phyloP scores from a whole-genome alignment of 2,888 invertebrate genomes.

The Megalurothrips usitatus region DNA sequence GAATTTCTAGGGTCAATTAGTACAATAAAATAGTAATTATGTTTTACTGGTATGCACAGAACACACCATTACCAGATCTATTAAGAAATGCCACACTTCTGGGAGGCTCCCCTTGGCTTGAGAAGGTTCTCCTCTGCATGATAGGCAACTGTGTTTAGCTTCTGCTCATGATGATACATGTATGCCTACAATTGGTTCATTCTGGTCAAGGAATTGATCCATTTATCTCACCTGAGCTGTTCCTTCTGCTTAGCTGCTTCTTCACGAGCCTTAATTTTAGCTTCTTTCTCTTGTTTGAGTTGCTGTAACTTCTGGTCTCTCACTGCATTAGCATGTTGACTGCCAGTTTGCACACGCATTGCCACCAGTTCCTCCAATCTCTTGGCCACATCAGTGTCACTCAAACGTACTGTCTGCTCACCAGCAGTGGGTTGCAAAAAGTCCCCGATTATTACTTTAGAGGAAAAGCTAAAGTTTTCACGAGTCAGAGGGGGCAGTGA shows the following conservation, averaged over 20 bases:
- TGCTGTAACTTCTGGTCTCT: constrained; percentile 21
- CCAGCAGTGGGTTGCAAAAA: constrained; percentile 76
- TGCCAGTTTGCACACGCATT: constrained; percentile 35
- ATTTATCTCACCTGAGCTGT: constrained; percentile 46
- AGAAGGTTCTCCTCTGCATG: too few species aligned
- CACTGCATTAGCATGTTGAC: background rate
- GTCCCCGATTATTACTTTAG: constrained; percentile 83
- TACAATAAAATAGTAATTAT: too few species aligned
- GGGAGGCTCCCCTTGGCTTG: too few species aligned
- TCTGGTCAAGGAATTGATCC: background rate
- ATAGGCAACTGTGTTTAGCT: background rate
- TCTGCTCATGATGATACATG: constrained; percentile 24
- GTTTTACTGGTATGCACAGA: too few species aligned
- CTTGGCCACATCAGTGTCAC: constrained; percentile 76
- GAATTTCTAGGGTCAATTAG: too few species aligned
- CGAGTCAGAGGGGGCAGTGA: constrained; percentile 52
- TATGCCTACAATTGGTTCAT: constrained; percentile 23
- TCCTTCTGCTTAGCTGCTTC: constrained; percentile 54
- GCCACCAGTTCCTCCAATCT: constrained; percentile 52
- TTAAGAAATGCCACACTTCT: too few species aligned
- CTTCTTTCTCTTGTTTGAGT: constrained; percentile 50
- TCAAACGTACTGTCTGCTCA: constrained; percentile 66
- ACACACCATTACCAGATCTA: too few species aligned
- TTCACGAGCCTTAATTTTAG: constrained; percentile 67
- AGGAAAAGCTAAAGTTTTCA: constrained; percentile 90